phyloP scores from a whole-genome alignment of 2,888 invertebrate species.

The Meliscaeva auricollis region DNA sequence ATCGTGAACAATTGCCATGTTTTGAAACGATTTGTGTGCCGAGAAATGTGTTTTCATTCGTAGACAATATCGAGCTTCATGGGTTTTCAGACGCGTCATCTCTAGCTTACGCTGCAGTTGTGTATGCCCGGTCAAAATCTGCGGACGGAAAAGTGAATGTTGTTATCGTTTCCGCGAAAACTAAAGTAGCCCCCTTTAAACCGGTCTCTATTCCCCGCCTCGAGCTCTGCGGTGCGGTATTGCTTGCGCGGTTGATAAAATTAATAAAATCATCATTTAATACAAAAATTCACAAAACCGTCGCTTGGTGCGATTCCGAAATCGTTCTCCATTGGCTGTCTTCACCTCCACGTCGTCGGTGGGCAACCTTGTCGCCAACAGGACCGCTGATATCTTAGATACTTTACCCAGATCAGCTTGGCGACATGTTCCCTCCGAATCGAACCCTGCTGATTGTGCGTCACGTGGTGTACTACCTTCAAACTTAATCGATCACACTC shows the following conservation, averaged over 20 bases:
- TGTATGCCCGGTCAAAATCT: neutral
- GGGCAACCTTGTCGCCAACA: slow-evolving; percentile 67
- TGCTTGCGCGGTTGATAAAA: slow-evolving; percentile 48
- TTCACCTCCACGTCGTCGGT: slow-evolving; percentile 59
- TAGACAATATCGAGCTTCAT: too few relatives aligned
- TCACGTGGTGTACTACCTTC: slow-evolving; percentile 70
- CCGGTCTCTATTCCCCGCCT: slow-evolving; percentile 54
- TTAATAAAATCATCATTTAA: slow-evolving; percentile 47
- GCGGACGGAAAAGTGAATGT: too few relatives aligned
- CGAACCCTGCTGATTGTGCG: slow-evolving; percentile 75
- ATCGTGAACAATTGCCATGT: too few relatives aligned
- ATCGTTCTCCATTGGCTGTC: slow-evolving; percentile 30
- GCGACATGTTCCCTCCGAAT: slow-evolving; percentile 61
- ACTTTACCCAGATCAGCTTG: slow-evolving; percentile 55
- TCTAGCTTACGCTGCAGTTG: slow-evolving; percentile 5
- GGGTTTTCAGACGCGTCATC: too few relatives aligned
- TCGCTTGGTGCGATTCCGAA: slow-evolving; percentile 78
- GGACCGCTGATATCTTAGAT: slow-evolving; percentile 66
- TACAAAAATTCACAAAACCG: slow-evolving; percentile 18
- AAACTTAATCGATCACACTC: slow-evolving; percentile 30
- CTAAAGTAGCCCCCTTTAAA: slow-evolving; percentile 40
- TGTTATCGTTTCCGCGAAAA: too few relatives aligned
- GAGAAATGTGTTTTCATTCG: too few relatives aligned
- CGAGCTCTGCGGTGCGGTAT: slow-evolving; percentile 56
- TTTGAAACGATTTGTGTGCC: too few relatives aligned